Base-by-base conservation (phyloP, 1,140 invertebrate species). In the Drosophila parvula region DNA sequence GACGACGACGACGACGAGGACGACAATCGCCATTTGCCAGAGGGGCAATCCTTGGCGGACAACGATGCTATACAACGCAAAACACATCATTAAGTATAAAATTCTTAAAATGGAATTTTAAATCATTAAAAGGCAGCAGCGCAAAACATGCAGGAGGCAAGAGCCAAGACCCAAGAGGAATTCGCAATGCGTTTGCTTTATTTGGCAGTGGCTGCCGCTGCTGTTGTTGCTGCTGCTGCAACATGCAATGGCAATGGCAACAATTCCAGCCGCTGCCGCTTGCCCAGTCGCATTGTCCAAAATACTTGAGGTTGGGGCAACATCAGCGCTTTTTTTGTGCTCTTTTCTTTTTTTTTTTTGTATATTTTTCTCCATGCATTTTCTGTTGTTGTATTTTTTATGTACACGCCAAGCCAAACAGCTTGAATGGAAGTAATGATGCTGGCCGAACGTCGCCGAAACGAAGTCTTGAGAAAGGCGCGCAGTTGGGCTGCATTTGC, bases 21-120 rank as follows among this genome's bases (percentile, higher is more conserved):
- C 57, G 79, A 68, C 79, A 68, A 62, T 73, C 74, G 81, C 78
- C 78, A 85, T 60, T 82, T 85, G 75, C 76, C 67, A 74, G 62
- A 63, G 59, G 18, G 58, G 61, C 36, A n/a, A 53, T 44, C 16
- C 47, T 48, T 38, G 30, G 32, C 41, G 28, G 57, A 7, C 74
- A 57, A 64, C 62, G 74, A 90, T 86, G 73, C 75, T 79, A 90
- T 90, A 88, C 82, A 91, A 81, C 81, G 85, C 79, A 81, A 92
- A 92, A 92, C 91, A 92, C 91, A 92, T 92, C 91, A 92, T 92
- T 92, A 92, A 92, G 90, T 92, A 92, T 91, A 92, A 92, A 92
- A 92, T 92, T 92, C 91, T 92, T 90, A 92, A 92, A 92, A 92
- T 92, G 91, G 91, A 92, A 92, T 92, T 92, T 92, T 92, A 92